A percentile compares a stretch with the other conserved stretches of the same genome.
These are phyloP conservation scores for Lithobates pipiens DNA, from an alignment of 2,797 vertebrate genomes.

Conservation along the genomic window DNA sequence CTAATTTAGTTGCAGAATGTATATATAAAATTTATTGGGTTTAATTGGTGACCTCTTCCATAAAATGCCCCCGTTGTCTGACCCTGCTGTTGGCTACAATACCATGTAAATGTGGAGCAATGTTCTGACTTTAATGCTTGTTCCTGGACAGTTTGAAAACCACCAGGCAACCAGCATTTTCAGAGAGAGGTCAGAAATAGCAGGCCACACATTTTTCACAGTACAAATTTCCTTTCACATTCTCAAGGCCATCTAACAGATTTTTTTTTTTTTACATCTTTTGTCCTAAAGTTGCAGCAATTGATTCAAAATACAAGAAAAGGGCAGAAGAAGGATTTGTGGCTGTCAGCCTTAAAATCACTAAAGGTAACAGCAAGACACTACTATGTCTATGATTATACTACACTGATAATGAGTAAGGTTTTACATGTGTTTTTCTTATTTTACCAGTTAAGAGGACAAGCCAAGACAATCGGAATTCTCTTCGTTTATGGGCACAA, in stretches of 20 bases:
- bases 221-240: no score
- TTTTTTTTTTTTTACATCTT: slow-evolving; percentile 27
- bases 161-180: no score
- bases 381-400: neutral
- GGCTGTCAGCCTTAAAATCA: slow-evolving; percentile 90
- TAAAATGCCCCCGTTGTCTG: no score
- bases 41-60: no score
- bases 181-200: no score
- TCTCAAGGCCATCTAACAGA: neutral
- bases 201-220: no score
- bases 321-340: slow-evolving; percentile 91
- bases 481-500: slow-evolving; percentile 91
- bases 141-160: no score
- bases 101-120: no score
- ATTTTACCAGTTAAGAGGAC: slow-evolving; percentile 73
- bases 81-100: no score
- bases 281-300: slow-evolving; percentile 24
- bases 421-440: slow-evolving; percentile 35
- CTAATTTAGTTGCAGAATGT: no score
- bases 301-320: slow-evolving; percentile 81
- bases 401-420: neutral
- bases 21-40: no score
- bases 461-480: slow-evolving; percentile 89
- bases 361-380: slow-evolving; percentile 78
- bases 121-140: no score